A percentile compares a stretch with the other conserved stretches of the same genome.
Conservation (phyloP, 1,140 invertebrate genomes). For the Heliothis subflexa region DNA sequence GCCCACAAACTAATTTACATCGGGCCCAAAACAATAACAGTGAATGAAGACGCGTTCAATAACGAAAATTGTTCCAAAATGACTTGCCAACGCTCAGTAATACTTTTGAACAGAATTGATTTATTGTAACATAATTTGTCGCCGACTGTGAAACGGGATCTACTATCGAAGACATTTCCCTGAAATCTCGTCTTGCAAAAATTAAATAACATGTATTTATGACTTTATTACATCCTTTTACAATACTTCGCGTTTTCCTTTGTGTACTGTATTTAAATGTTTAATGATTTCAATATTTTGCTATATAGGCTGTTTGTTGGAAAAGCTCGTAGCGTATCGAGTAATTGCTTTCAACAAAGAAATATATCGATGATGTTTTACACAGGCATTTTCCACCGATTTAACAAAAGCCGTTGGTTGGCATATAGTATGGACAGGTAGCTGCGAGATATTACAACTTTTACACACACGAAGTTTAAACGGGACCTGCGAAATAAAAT, state of each 20-base stretch:
- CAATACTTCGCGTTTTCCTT: not conserved
- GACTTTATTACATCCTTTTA: not conserved
- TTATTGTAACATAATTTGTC: constrained; percentile 49
- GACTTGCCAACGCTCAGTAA: constrained; percentile 59
- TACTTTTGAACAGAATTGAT: constrained; percentile 58
- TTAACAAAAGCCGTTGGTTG: not conserved
- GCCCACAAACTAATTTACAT: constrained; percentile 65
- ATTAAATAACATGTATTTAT: constrained; percentile 25
- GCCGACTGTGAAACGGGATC: constrained; percentile 23
- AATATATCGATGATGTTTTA: not conserved
- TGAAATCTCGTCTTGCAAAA: not conserved
- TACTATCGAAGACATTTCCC: constrained; percentile 7
- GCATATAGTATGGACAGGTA: constrained; percentile 3
- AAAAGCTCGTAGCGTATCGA: not conserved
- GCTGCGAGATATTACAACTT: constrained; percentile 40
- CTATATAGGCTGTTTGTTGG: not conserved
- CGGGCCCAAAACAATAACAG: constrained; percentile 65
- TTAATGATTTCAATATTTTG: not conserved
- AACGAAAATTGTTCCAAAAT: constrained; percentile 65
- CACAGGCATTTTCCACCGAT: not conserved
- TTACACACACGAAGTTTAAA: constrained; percentile 48
- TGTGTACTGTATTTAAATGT: not conserved
- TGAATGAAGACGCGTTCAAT: constrained; percentile 63
- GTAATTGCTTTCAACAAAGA: not conserved
- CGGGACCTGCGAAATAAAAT: constrained; percentile 54